A percentile compares a stretch with the other conserved stretches of the same genome.
Conservation (phyloP, 1,140 invertebrate genomes). For the Drosophila murphyi region DNA sequence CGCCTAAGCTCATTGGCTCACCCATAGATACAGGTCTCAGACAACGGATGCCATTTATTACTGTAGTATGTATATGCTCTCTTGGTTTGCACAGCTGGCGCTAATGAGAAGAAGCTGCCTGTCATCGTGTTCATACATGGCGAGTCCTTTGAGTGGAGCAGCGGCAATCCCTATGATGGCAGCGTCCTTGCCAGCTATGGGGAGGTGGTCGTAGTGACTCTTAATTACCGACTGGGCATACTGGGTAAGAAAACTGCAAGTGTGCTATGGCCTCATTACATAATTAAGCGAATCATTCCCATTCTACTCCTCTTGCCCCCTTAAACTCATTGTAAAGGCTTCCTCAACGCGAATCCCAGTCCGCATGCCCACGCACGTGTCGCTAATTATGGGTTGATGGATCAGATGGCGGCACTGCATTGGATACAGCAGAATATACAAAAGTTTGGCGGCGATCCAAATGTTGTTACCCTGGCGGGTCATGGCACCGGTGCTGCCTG, state of each 20-base stretch:
- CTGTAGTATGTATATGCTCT: background rate
- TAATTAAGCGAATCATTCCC: background rate
- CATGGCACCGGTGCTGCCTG: constrained; percentile 97
- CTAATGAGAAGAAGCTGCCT: constrained; percentile 89
- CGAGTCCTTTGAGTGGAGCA: constrained; percentile 97
- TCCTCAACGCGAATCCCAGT: constrained; percentile 93
- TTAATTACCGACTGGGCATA: constrained; percentile 98
- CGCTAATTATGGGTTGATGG: constrained; percentile 97
- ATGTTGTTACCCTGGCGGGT: constrained; percentile 95
- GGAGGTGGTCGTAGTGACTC: constrained; percentile 96
- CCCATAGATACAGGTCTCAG: background rate
- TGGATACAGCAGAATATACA: constrained; percentile 97
- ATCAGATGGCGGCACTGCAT: constrained; percentile 95
- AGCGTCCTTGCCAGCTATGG: constrained; percentile 95
- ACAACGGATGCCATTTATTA: background rate
- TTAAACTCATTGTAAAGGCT: constrained; percentile 86
- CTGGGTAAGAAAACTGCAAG: constrained; percentile 86
- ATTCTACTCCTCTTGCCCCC: background rate
- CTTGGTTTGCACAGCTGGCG: constrained; percentile 82
- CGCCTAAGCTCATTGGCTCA: background rate
- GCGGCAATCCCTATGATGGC: constrained; percentile 97
- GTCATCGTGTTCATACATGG: constrained; percentile 97
- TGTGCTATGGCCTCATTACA: constrained; percentile 35
- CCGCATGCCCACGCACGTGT: constrained; percentile 91
- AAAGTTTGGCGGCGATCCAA: constrained; percentile 94